These are phyloP conservation scores for Pseudococcus jackbeardsleyi DNA, from an alignment of 2,888 invertebrate species.

Conservation along the genomic window DNA sequence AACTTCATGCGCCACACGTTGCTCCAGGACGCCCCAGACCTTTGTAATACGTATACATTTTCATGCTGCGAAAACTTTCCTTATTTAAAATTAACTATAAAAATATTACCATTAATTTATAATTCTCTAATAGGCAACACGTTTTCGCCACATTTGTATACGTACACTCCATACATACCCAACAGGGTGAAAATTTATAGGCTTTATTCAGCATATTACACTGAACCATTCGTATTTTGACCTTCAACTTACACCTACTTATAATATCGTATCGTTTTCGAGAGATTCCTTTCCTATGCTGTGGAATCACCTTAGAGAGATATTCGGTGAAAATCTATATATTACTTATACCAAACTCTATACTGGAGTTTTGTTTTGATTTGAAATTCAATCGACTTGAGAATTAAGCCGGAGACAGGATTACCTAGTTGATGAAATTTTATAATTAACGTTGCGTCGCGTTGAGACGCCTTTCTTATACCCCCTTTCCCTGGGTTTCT, in stretches of 20 bases:
- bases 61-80: neutral
- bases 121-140: constrained; percentile 47
- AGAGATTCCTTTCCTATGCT: neutral
- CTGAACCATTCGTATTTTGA: neutral
- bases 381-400: constrained; percentile 35
- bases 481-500: neutral
- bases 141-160: constrained; percentile 46
- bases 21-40: neutral
- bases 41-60: neutral
- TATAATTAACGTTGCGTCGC: constrained; percentile 21
- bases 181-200: neutral
- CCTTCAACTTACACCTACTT: constrained; percentile 1
- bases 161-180: neutral
- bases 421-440: constrained; percentile 44
- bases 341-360: neutral
- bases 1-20: constrained; percentile 17
- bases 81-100: constrained; percentile 41
- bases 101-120: constrained; percentile 41
- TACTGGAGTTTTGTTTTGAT: constrained; percentile 16
- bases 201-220: neutral
- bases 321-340: neutral
- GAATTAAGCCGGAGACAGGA: constrained; percentile 29
- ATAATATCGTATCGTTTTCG: neutral
- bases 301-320: neutral
- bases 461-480: neutral